A percentile compares a stretch with the other conserved stretches of the same genome.
Conservation (phyloP, 2,888 invertebrate genomes). For the Litoditis marina region DNA sequence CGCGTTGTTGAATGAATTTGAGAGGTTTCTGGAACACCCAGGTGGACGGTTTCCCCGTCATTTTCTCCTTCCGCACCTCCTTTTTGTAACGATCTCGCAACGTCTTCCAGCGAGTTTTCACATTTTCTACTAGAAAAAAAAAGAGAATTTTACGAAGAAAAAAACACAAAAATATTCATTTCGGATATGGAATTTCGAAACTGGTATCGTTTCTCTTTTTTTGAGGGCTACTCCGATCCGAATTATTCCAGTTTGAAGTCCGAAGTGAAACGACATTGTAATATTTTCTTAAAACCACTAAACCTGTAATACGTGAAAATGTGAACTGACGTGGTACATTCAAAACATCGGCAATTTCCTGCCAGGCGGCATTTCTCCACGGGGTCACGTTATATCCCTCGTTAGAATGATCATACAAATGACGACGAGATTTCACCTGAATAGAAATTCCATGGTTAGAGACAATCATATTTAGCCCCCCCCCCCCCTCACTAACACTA, state of each 20-base stretch:
- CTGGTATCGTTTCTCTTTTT: too few species aligned
- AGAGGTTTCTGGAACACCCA: slow-evolving; percentile 39
- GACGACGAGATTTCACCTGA: slow-evolving; percentile 26
- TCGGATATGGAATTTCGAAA: too few species aligned
- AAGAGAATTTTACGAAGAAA: background rate
- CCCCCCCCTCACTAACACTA: too few species aligned
- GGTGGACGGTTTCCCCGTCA: slow-evolving; percentile 28
- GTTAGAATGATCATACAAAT: slow-evolving; percentile 34
- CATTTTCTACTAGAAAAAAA: slow-evolving; percentile 22
- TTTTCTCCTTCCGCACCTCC: slow-evolving; percentile 42
- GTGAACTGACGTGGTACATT: slow-evolving; percentile 24
- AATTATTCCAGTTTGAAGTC: too few species aligned
- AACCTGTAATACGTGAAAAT: too few species aligned
- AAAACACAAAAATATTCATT: too few species aligned
- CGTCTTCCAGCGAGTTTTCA: slow-evolving; percentile 57
- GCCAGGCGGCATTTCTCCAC: slow-evolving; percentile 37
- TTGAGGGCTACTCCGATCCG: too few species aligned
- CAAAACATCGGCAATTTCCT: slow-evolving; percentile 29
- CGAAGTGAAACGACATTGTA: too few species aligned
- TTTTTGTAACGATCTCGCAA: slow-evolving; percentile 52
- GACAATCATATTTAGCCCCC: too few species aligned
- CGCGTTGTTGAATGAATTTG: slow-evolving; percentile 37
- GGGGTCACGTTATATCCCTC: slow-evolving; percentile 36
- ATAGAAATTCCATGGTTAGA: too few species aligned
- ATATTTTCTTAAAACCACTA: background rate